Base-by-base conservation (phyloP, 30 jellyfish, hydroid and myxozoan species). In the Chrysaora quinquecirrha region DNA sequence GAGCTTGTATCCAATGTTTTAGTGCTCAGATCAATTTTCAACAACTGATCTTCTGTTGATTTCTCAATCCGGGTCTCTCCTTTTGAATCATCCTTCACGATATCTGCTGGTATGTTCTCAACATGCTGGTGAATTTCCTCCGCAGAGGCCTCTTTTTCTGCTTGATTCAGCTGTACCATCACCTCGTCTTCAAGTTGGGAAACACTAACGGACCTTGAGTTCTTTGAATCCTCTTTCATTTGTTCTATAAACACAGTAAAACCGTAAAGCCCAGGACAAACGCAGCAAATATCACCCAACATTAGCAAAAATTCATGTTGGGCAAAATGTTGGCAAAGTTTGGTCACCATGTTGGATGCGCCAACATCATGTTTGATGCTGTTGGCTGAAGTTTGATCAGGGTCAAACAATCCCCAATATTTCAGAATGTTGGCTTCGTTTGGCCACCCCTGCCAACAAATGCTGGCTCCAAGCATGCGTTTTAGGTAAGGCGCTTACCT, bases 221-320 rank as follows among this genome's bases (percentile, higher is more conserved):
- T 52, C 7, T 10, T 16, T 28, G 81, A 62, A 9, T 63, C 79
- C 46, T 78, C 68, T 38, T 64, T 78, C 89, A 78, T 64, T 78
- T 78, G 89, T 46, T 78, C 89, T 78, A 63, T 10, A 64, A 64
- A 38, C 54, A 14, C 11, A 3, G 54, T 38, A n/a, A n/a, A n/a
- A n/a, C n/a, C n/a, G n/a, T n/a, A n/a, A n/a, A n/a, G n/a, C n/a
- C n/a, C n/a, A n/a, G n/a, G n/a, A n/a, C n/a, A n/a, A n/a, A n/a
- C n/a, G n/a, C n/a, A n/a, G n/a, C n/a, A n/a, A n/a, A n/a, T n/a
- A n/a, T n/a, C n/a, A n/a, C n/a, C n/a, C n/a, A n/a, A n/a, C n/a
- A n/a, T n/a, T n/a, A n/a, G n/a, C n/a, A n/a, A n/a, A n/a, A n/a
- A n/a, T n/a, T n/a, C n/a, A n/a, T n/a, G n/a, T n/a, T n/a, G n/a